Conservation (phyloP, 2,113 vertebrate genomes). For the Rhadina sibilatrix region DNA sequence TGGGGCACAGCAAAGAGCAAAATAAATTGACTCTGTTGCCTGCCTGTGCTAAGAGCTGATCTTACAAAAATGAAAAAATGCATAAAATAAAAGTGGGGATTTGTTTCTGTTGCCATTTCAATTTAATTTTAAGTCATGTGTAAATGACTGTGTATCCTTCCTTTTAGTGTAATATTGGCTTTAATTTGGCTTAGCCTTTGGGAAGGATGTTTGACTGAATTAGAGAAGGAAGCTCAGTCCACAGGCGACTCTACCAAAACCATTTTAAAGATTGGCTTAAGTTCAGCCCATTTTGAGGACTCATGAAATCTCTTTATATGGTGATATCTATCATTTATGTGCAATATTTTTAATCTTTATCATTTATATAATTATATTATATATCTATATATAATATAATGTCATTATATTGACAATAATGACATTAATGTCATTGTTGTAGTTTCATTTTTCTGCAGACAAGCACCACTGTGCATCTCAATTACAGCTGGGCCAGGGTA, state of each 20-base stretch:
- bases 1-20: not conserved
- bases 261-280: not conserved
- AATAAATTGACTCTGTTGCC: not conserved
- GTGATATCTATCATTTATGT: not conserved
- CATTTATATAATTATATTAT: not conserved
- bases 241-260: not conserved
- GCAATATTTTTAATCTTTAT: not conserved
- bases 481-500: not conserved
- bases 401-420: too few relatives aligned
- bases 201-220: not conserved
- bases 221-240: not conserved
- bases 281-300: not conserved
- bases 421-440: not conserved
- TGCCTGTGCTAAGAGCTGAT: not conserved
- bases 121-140: not conserved
- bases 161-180: not conserved
- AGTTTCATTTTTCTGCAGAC: not conserved
- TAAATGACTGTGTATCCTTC: not conserved
- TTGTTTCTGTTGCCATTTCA: constrained; percentile 3
- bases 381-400: too few relatives aligned
- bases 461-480: not conserved
- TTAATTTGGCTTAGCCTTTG: not conserved
- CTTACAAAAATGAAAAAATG: not conserved
- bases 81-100: not conserved
- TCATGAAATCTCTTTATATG: not conserved